These are phyloP conservation scores for Argyrosomus japonicus DNA, from an alignment of 2,113 vertebrate genomes.

Conservation along the genomic window DNA sequence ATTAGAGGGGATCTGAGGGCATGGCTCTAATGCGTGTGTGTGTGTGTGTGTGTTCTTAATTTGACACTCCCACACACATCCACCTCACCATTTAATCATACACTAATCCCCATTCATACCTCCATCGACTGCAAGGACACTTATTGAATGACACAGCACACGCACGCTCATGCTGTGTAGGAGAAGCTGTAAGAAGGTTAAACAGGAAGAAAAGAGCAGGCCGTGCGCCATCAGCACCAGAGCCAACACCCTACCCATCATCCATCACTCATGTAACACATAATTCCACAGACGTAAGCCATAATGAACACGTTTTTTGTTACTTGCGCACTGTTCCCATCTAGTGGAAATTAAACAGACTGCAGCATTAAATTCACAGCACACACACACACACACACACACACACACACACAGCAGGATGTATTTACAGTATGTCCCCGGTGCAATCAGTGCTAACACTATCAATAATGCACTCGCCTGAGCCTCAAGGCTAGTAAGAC, in stretches of 20 bases:
- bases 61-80: conserved; percentile 35
- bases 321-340: conserved; percentile 45
- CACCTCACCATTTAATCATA: conserved; percentile 50
- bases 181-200: neutral
- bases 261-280: conserved; percentile 17
- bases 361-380: conserved; percentile 29
- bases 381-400: conserved; percentile 17
- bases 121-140: conserved; percentile 24
- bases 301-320: neutral
- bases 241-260: conserved; percentile 24
- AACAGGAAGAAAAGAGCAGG: neutral
- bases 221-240: neutral
- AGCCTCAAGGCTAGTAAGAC: conserved; percentile 21
- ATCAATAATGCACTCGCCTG: conserved; percentile 32
- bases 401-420: neutral
- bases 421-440: neutral
- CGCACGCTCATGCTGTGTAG: neutral
- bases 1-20: conserved; percentile 60
- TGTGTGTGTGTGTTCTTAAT: conserved; percentile 22
- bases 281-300: neutral
- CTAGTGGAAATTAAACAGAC: conserved; percentile 63
- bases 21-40: conserved; percentile 12
- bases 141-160: conserved; percentile 4
- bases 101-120: conserved; percentile 50
- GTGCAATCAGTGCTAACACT: conserved; percentile 34